These are phyloP conservation scores for Prorops nasuta DNA, from an alignment of 1,140 invertebrate genomes.

Conservation along the genomic window DNA sequence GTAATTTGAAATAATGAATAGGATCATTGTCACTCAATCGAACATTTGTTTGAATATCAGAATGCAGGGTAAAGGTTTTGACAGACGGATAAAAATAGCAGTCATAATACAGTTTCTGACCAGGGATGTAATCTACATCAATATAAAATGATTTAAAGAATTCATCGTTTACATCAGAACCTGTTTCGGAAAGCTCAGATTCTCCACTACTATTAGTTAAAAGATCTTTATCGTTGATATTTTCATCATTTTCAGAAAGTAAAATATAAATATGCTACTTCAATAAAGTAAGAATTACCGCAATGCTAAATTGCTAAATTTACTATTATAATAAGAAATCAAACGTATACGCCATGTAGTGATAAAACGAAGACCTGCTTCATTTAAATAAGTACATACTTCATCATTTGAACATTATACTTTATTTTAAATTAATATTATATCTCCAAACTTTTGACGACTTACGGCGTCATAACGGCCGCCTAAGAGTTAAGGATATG, in stretches of 20 bases:
- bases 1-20: neutral
- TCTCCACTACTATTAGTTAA: conserved; percentile 4
- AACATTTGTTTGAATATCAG: neutral
- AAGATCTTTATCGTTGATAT: no score
- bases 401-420: no score
- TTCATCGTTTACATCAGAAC: neutral
- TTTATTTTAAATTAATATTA: no score
- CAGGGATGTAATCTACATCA: neutral
- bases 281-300: no score
- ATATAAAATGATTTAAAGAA: neutral
- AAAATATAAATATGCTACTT: no score
- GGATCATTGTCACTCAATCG: neutral
- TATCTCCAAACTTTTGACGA: neutral
- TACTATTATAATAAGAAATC: no score
- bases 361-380: no score
- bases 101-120: conserved; percentile 1
- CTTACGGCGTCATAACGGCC: neutral
- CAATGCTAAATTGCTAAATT: no score
- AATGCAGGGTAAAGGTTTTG: conserved; percentile 3
- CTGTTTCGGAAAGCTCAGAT: conserved; percentile 2
- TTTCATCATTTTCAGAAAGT: no score
- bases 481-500: neutral
- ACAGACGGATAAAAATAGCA: conserved; percentile 8
- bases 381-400: no score
- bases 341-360: no score